Evolutionary conservation across 2,113 vertebrate species (phyloP), one percentile per base, ranked within the genome.

Genomic region (Pteruthius melanotis): DNA sequence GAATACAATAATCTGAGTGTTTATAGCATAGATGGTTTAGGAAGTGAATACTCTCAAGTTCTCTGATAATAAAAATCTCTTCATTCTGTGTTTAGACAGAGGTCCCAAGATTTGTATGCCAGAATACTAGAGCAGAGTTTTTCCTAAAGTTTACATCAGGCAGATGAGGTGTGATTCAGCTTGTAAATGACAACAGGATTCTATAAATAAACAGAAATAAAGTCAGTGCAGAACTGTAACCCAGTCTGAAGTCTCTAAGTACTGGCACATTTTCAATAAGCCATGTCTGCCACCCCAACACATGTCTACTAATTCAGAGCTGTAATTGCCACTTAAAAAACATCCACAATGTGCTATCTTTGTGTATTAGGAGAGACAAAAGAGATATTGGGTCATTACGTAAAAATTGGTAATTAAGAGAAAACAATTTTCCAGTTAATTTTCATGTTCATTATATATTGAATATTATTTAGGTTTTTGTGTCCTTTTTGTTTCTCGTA

Each of bases 341-440:
- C 64, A 86, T 94, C 92, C 75, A 81, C 77, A 79, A 27, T 94
- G 83, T 90, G 59, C 69, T 92, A 54, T 92, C 91, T 83, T 70
- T 40, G 11, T 87, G 65, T 91, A 78, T 91, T 95, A 94, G 75
- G 91, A 95, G 44, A 87, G 42, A 96, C 90, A 74, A 80, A 96
- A 97, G 75, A 97, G 85, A 95, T 96, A 76, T 64, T 92, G 64
- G 79, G 50, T 92, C 72, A 95, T 98, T 98, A 97, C 95, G 91
- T 87, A 97, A 98, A 98, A 95, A 94, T 85, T 93, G 71, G 71
- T 93, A 96, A 97, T 97, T 97, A 97, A 96, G 63, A 88, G 59
- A 70, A 91, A 97, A 44, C 13, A 63, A 97, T 97, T 97, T 96
- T 91, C 88, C 66, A 94, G 91, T 95, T 97, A 97, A 97, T 97